Conservation (phyloP, 2,888 invertebrate genomes). For the Lasioglossum figueresi region DNA sequence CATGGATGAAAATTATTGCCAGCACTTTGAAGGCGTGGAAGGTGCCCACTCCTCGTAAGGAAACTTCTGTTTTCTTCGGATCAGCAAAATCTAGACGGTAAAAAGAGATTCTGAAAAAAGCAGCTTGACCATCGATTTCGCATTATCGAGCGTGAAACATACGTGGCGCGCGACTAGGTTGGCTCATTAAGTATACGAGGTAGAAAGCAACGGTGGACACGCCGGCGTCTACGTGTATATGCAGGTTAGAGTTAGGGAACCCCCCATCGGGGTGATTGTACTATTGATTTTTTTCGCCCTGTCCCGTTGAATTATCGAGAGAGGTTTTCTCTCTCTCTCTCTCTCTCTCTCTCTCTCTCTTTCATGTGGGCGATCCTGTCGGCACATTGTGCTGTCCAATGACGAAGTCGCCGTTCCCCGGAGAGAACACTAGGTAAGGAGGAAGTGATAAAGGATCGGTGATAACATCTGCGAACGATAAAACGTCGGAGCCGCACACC, state of each 20-base stretch:
- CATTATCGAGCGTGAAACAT: conserved; percentile 44
- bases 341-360: conserved; percentile 30
- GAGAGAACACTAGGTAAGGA: conserved; percentile 20
- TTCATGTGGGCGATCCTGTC: conserved; percentile 70
- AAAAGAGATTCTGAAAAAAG: background rate
- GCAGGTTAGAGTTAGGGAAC: conserved; percentile 68
- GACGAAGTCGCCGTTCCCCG: conserved; percentile 28
- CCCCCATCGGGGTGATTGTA: conserved; percentile 74
- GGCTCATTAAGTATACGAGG: conserved; percentile 75
- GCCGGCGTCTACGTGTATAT: conserved; percentile 34
- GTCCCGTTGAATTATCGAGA: conserved; percentile 79
- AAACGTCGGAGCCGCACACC: conserved; percentile 5
- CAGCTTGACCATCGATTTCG: conserved; percentile 26
- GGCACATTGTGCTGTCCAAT: conserved; percentile 66
- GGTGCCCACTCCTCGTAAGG: background rate
- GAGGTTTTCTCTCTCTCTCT: conserved; percentile 43
- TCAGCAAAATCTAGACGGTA: background rate
- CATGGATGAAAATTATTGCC: background rate
- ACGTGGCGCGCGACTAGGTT: conserved; percentile 59
- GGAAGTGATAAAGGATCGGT: conserved; percentile 33
- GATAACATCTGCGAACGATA: conserved; percentile 39
- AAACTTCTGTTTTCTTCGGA: background rate
- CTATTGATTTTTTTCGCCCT: conserved; percentile 81
- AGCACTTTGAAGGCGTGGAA: background rate
- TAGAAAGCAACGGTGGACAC: conserved; percentile 62